Conservation (phyloP, 2,888 invertebrate species). For the Philopedon plagiatum region DNA sequence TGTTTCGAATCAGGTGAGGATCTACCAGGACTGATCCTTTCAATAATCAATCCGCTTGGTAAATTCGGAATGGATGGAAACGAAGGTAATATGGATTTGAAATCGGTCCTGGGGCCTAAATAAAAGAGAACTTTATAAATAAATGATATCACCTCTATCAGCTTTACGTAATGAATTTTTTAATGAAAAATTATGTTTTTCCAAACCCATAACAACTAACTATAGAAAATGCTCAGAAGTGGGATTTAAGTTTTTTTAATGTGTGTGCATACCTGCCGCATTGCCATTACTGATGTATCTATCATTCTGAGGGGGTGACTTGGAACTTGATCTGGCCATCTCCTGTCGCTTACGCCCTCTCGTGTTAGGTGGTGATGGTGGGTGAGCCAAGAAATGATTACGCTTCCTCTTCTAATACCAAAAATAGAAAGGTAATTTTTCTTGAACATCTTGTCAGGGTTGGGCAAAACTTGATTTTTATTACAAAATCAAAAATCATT, state of each 20-base stretch:
- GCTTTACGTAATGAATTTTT: too few species aligned
- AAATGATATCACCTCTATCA: too few species aligned
- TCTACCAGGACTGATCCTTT: slow-evolving; percentile 68
- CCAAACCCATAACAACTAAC: too few species aligned
- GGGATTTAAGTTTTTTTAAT: too few species aligned
- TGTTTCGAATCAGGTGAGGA: slow-evolving; percentile 64
- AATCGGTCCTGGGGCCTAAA: slow-evolving; percentile 23
- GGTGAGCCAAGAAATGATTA: slow-evolving; percentile 68
- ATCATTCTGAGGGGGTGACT: slow-evolving; percentile 16
- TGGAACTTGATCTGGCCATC: slow-evolving; percentile 36
- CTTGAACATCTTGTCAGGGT: too few species aligned
- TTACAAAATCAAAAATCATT: too few species aligned
- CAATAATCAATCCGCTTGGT: slow-evolving; percentile 72
- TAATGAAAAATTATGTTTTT: too few species aligned
- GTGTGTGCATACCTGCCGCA: slow-evolving; percentile 5
- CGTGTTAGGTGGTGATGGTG: slow-evolving; percentile 70
- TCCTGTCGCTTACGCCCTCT: slow-evolving; percentile 67
- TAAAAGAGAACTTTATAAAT: slow-evolving; percentile 36
- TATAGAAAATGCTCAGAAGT: too few species aligned
- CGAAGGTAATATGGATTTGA: slow-evolving; percentile 17
- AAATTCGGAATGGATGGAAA: slow-evolving; percentile 68
- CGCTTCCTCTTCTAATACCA: slow-evolving; percentile 69
- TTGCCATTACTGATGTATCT: slow-evolving; percentile 32
- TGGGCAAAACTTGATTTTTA: too few species aligned
- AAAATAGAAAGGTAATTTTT: slow-evolving; percentile 46